Conservation (phyloP, 2,797 vertebrate genomes). For the Ibycter americanus region DNA sequence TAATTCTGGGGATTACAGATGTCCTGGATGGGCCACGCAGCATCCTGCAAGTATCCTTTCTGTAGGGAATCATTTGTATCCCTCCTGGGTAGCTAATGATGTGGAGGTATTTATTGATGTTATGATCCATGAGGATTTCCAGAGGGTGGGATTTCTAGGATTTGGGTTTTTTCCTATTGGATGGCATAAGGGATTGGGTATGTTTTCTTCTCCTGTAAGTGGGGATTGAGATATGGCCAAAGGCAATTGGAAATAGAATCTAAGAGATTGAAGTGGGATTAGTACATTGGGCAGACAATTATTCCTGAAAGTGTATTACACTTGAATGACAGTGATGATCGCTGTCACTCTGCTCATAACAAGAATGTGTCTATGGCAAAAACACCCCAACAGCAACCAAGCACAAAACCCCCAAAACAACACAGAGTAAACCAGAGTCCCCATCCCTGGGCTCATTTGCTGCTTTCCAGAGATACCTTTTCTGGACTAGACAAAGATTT, state of each 20-base stretch:
- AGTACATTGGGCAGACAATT: neutral
- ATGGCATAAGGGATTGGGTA: neutral
- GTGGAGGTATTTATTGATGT: neutral
- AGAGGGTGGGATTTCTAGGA: neutral
- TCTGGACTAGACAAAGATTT: neutral
- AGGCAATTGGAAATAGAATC: neutral
- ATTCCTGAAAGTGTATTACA: neutral
- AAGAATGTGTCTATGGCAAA: neutral
- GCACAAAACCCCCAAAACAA: neutral
- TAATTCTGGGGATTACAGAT: slow-evolving; percentile 78
- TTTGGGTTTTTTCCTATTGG: neutral
- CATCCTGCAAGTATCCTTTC: slow-evolving; percentile 74
- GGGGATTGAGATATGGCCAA: neutral
- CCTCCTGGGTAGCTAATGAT: neutral
- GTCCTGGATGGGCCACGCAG: slow-evolving; percentile 58
- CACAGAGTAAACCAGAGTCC: neutral
- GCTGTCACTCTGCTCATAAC: too few relatives aligned
- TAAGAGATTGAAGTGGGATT: neutral
- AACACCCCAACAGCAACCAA: neutral
- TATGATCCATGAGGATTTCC: neutral
- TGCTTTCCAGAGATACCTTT: neutral
- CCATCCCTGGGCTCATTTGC: neutral
- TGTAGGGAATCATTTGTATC: neutral
- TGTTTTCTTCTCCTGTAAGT: neutral
- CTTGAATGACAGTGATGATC: neutral